Evolutionary conservation across 2,797 vertebrate genomes (phyloP), one percentile per base, ranked within the genome.

Genomic region (Apodemus agrarius): DNA sequence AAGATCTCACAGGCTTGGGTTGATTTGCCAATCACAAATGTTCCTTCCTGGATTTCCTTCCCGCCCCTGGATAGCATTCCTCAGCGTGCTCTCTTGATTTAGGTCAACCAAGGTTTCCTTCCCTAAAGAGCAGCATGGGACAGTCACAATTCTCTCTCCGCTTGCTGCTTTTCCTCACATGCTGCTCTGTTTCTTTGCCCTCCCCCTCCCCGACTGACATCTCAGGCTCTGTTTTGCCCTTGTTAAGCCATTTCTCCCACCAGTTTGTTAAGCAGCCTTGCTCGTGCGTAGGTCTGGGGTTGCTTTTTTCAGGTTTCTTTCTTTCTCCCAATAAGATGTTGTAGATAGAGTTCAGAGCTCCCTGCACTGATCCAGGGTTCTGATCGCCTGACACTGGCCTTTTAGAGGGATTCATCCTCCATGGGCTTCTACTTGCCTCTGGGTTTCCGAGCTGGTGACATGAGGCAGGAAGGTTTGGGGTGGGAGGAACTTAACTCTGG

Each of bases 231-330:
- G 95, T 95, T 91, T 94, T 96, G 93, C 93, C 93, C 96, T 90
- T 95, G 95, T 96, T 93, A 97, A 97, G 96, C 94, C 97, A 94
- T 89, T 97, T 97, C 97, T 98, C 91, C 95, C 93, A 96, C 90
- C 96, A 97, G 94, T 92, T 98, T 93, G 96, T 97, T 98, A 97
- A 97, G 97, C 22, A 0, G 74, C 43, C 95, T 90, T 76, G 65
- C 90, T 97, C 91, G 90, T 89, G 89, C 0, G 0, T 79, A 93
- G 93, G 37, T 88, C 65, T 83, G 37, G 43, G 82, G 65, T 75
- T 81, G 31, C 74, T 61, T 49, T 84, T 78, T 52, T 74, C 24
- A 59, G 67, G 57, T 97, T 97, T 98, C 97, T 95, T 63, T 40
- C 81, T 43, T 97, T 94, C 95, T 97, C 98, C 97, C 95, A 92